Percentiles rank a stretch among this genome's conserved stretches.
Evolutionary conservation across 2,888 invertebrate genomes (phyloP).

Genomic region (Lathronympha strigana): DNA sequence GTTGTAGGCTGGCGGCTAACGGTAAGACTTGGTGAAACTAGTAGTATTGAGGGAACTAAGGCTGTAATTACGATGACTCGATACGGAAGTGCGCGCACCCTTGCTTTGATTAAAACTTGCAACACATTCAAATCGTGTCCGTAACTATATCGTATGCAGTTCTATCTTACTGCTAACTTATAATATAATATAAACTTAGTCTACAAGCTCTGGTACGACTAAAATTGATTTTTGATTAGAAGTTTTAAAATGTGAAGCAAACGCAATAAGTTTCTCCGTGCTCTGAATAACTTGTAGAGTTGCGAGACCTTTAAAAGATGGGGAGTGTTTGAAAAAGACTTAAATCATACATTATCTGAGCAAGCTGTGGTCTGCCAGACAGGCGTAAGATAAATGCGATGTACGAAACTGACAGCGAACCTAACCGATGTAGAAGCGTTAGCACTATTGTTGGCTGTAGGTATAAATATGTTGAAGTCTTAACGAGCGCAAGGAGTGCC

Average conservation of each 20-base stretch:
- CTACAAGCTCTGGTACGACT: conserved; percentile 11
- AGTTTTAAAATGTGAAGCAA: conserved; percentile 7
- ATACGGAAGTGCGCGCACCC: conserved; percentile 52
- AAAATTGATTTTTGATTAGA: conserved; percentile 27
- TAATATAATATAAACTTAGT: conserved; percentile 27
- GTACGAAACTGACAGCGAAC: conserved; percentile 33
- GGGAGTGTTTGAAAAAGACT: conserved; percentile 6
- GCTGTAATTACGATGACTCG: conserved; percentile 59
- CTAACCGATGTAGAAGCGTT: conserved; percentile 25
- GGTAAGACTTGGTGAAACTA: conserved; percentile 54
- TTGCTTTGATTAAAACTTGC: conserved; percentile 46
- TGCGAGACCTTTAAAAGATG: background rate
- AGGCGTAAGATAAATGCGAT: conserved; percentile 23
- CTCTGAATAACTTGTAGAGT: background rate
- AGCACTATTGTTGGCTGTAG: conserved; percentile 14
- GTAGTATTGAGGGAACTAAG: conserved; percentile 52
- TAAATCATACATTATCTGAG: conserved; percentile 17
- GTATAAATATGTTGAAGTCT: conserved; percentile 27
- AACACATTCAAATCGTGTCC: conserved; percentile 32
- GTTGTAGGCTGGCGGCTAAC: conserved; percentile 59
- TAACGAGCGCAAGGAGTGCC: conserved; percentile 45
- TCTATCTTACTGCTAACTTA: conserved; percentile 17
- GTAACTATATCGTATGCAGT: conserved; percentile 24
- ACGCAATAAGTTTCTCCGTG: conserved; percentile 3
- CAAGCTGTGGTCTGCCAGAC: conserved; percentile 15